Evolutionary conservation across 1,140 invertebrate genomes (phyloP).

Genomic region (Drosophila burlai): DNA sequence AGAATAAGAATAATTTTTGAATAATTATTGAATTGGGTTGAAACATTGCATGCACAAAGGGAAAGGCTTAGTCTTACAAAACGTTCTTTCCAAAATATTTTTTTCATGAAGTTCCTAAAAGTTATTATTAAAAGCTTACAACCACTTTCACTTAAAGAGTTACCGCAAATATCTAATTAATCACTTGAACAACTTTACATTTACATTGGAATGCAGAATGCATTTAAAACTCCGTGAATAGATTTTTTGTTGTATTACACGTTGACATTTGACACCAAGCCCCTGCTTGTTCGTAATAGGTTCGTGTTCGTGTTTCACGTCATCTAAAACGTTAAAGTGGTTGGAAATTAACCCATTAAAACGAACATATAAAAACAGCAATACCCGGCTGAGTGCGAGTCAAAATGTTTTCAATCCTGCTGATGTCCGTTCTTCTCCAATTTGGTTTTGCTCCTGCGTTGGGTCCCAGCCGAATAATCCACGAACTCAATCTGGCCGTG

Average conservation of each 20-base stretch:
- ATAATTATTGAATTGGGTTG: background rate
- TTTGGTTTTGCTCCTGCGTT: background rate
- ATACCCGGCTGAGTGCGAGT: background rate
- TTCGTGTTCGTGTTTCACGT: too few species aligned
- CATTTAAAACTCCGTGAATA: background rate
- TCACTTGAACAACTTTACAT: background rate
- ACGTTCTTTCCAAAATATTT: background rate
- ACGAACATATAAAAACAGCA: constrained; percentile 8
- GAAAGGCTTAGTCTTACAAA: background rate
- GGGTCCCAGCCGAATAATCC: constrained; percentile 1
- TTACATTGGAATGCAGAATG: too few species aligned
- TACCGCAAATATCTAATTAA: too few species aligned
- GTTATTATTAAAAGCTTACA: too few species aligned
- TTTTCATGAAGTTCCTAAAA: too few species aligned
- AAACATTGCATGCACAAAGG: background rate
- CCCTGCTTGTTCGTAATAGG: too few species aligned
- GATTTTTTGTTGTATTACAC: background rate
- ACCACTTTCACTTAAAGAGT: too few species aligned
- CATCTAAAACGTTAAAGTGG: too few species aligned
- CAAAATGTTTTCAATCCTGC: constrained; percentile 16
- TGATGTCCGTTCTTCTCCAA: background rate
- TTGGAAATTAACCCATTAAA: too few species aligned
- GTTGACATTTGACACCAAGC: too few species aligned
- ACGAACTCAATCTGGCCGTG: constrained; percentile 21
- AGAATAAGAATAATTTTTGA: background rate